Conservation (phyloP, 1,140 invertebrate species). For the Bradynema listronoti region DNA sequence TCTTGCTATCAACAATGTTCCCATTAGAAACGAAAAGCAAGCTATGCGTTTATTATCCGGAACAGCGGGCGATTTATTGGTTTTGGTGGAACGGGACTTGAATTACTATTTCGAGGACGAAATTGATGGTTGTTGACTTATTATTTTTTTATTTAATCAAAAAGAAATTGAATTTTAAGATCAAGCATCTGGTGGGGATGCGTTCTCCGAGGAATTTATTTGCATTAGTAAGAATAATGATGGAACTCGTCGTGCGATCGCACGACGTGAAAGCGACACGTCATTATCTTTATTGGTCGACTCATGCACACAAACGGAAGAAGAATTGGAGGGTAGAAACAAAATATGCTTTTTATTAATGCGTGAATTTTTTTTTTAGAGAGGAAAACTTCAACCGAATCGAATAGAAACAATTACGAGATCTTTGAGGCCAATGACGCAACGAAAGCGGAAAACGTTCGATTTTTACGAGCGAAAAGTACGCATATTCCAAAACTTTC, state of each 20-base stretch:
- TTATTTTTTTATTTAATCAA: slow-evolving; percentile 2
- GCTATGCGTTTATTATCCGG: slow-evolving; percentile 41
- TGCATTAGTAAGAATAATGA: no score
- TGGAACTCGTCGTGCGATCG: no score
- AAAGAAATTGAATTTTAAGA: slow-evolving; percentile 8
- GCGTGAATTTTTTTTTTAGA: no score
- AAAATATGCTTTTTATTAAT: background rate
- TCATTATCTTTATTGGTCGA: no score
- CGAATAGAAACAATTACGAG: no score
- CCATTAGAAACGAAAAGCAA: slow-evolving; percentile 48
- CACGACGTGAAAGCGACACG: background rate
- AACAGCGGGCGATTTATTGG: slow-evolving; percentile 44
- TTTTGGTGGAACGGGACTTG: slow-evolving; percentile 46
- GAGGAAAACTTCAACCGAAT: slow-evolving; percentile 22
- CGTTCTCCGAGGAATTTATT: slow-evolving; percentile 24
- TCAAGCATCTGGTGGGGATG: slow-evolving; percentile 4
- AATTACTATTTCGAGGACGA: slow-evolving; percentile 33
- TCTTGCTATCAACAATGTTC: slow-evolving; percentile 50
- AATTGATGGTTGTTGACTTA: background rate
- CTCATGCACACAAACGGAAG: background rate
- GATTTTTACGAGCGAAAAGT: slow-evolving; percentile 23
- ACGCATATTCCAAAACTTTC: slow-evolving; percentile 31
- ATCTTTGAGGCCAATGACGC: slow-evolving; percentile 10
- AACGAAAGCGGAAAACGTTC: slow-evolving; percentile 6
- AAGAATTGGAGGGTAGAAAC: background rate